Evolutionary conservation across 1,140 invertebrate species (phyloP).

Genomic region (Pseudomyrmex gracilis): DNA sequence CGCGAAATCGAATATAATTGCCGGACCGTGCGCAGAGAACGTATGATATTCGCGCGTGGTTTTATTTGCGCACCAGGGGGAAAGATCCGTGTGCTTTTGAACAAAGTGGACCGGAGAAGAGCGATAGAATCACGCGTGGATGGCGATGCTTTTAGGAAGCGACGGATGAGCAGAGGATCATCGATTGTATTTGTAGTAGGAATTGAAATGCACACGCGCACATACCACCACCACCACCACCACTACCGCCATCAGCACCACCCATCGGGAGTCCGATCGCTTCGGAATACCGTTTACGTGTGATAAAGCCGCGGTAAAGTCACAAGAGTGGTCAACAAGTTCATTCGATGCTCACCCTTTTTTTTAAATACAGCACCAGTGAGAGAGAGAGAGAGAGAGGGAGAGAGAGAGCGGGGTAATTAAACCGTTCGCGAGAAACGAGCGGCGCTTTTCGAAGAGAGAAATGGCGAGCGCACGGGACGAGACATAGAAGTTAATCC

Average conservation of each 20-base stretch:
- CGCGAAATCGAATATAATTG: slow-evolving; percentile 3
- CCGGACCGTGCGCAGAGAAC: background rate
- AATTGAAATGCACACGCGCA: slow-evolving; percentile 37
- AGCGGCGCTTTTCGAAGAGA: slow-evolving; percentile 26
- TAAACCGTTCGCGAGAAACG: slow-evolving; percentile 41
- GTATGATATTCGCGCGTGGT: slow-evolving; percentile 24
- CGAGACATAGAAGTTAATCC: slow-evolving; percentile 56
- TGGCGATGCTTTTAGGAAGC: slow-evolving; percentile 25
- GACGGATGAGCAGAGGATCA: background rate
- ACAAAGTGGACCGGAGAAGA: background rate
- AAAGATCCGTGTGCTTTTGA: slow-evolving; percentile 29
- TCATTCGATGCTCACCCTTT: slow-evolving; percentile 34
- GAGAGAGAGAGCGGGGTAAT: slow-evolving; percentile 22
- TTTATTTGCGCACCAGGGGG: background rate
- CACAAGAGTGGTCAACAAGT: slow-evolving; percentile 19
- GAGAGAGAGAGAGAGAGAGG: background rate
- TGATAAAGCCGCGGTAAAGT: slow-evolving; percentile 42
- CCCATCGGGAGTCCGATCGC: background rate
- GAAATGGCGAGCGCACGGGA: slow-evolving; percentile 4
- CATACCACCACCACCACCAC: no score
- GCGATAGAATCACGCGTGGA: background rate
- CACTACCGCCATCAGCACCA: no score
- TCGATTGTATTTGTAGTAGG: slow-evolving; percentile 31
- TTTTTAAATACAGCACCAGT: slow-evolving; percentile 43
- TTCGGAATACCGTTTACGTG: slow-evolving; percentile 27